phyloP scores from a whole-genome alignment of 1,140 invertebrate species.

The Asobara japonica region DNA sequence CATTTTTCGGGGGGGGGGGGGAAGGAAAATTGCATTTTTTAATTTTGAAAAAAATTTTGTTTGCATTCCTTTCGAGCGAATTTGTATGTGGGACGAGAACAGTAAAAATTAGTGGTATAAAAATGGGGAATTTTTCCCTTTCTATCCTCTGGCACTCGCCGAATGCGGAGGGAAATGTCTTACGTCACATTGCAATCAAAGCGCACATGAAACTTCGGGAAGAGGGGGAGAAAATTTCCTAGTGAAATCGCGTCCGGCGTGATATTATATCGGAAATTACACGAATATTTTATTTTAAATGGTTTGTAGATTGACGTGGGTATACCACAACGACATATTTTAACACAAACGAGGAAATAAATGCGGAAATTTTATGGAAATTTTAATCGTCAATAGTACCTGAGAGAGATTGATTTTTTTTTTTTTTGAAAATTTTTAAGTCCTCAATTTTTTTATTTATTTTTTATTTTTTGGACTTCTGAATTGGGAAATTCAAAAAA shows the following conservation, averaged over 20 bases:
- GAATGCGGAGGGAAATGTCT: constrained; percentile 8
- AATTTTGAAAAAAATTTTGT: too few species aligned
- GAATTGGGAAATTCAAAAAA: too few species aligned
- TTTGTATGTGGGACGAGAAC: too few species aligned
- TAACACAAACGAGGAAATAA: background rate
- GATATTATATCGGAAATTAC: constrained; percentile 10
- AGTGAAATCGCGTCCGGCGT: constrained; percentile 10
- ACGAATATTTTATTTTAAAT: background rate
- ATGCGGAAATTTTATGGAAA: background rate
- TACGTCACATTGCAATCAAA: constrained; percentile 9
- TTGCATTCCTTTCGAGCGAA: background rate
- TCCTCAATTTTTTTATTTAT: too few species aligned
- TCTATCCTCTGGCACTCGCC: constrained; percentile 21
- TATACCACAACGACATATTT: background rate
- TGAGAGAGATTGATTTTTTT: too few species aligned
- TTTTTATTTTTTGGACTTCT: too few species aligned
- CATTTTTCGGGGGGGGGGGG: too few species aligned
- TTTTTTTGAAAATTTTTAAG: too few species aligned
- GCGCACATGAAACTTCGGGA: background rate
- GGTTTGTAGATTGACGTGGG: background rate
- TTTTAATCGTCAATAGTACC: too few species aligned
- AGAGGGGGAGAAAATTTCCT: background rate
- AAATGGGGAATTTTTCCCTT: constrained; percentile 6
- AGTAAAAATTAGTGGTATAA: background rate
- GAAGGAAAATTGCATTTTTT: too few species aligned